Base-by-base conservation (phyloP, 2,113 vertebrate genomes). In the Sinocyclocheilus anshuiensis region DNA sequence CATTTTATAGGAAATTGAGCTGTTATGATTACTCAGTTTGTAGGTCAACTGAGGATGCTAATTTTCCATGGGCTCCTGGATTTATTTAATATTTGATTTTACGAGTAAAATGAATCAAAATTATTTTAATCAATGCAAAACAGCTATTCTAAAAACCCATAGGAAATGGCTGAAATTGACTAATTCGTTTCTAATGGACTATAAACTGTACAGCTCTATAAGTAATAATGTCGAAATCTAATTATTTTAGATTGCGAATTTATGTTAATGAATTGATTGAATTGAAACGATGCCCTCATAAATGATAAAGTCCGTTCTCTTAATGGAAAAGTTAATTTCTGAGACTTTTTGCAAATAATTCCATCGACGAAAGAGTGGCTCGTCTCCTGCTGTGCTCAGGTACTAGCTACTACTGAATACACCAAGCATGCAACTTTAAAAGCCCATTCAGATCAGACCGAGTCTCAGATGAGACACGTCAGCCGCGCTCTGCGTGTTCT, bases 391-490 rank as follows among this genome's bases (percentile, higher is more conserved):
- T 45, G 39, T 50, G 55, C 42, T 63, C 82, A 26, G 45, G 76
- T 74, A 72, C 6, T 16, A 20, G 26, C 16, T 22, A 65, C 69
- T 59, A 39, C 26, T 59, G 81, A 55, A 72, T 36, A 13, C 45
- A 71, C 63, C 24, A 48, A 42, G 48, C 86, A 42, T 80, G 65
- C 76, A 88, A 89, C 85, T 89, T 87, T 86, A 67, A 81, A 80
- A 84, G 77, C 77, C 50, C 65, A 55, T 77, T 89, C 76, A 84
- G 29, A 89, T 48, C 69, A 63, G 89, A 29, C 65, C 2, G 65
- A 74, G 22, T 76, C 55, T 69, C 59, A 33, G 42, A 75, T 33
- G 67, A 59, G 67, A 76, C n/a, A 55, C 29, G n/a, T 39, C 45
- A 61, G 22, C 26, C 33, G 83, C 77, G 77, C 69, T 53, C 55